Evolutionary conservation across 2,888 invertebrate species (phyloP).

Genomic region (Leptopilina drosophilae): DNA sequence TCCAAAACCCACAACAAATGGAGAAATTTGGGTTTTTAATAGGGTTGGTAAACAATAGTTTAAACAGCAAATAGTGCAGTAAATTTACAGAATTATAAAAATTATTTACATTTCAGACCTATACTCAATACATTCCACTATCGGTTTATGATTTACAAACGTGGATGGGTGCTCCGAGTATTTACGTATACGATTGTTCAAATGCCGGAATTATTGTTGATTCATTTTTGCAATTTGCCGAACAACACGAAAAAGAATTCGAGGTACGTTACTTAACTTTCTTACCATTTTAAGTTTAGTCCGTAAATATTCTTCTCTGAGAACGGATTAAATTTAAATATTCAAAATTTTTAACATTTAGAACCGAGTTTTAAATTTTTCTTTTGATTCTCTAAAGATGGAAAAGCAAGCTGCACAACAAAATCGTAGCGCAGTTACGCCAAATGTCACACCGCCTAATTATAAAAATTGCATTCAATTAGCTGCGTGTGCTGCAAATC

Average conservation of each 20-base stretch:
- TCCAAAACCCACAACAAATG: slow-evolving; percentile 97
- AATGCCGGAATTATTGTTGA: slow-evolving; percentile 98
- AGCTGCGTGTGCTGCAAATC: slow-evolving; percentile 95
- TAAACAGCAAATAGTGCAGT: too few species aligned
- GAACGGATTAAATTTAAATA: too few species aligned
- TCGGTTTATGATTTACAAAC: slow-evolving; percentile 98
- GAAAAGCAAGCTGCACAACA: slow-evolving; percentile 73
- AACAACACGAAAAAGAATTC: slow-evolving; percentile 92
- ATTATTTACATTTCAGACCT: slow-evolving; percentile 82
- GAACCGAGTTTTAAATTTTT: neutral
- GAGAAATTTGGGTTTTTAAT: slow-evolving; percentile 99
- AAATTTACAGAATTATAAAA: too few species aligned
- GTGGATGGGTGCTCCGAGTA: slow-evolving; percentile 99
- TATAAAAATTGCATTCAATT: slow-evolving; percentile 96
- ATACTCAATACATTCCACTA: slow-evolving; percentile 99
- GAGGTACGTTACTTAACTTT: slow-evolving; percentile 77
- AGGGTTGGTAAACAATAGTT: slow-evolving; percentile 80
- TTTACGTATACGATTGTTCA: slow-evolving; percentile 99
- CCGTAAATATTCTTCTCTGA: too few species aligned
- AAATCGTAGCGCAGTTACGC: slow-evolving; percentile 70
- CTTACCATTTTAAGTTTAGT: neutral
- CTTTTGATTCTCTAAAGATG: slow-evolving; percentile 60
- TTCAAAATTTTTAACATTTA: too few species aligned
- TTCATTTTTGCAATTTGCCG: slow-evolving; percentile 91
- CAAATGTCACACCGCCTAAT: slow-evolving; percentile 78